Conservation (phyloP, 2,113 vertebrate species). For the Myocastor coypus region DNA sequence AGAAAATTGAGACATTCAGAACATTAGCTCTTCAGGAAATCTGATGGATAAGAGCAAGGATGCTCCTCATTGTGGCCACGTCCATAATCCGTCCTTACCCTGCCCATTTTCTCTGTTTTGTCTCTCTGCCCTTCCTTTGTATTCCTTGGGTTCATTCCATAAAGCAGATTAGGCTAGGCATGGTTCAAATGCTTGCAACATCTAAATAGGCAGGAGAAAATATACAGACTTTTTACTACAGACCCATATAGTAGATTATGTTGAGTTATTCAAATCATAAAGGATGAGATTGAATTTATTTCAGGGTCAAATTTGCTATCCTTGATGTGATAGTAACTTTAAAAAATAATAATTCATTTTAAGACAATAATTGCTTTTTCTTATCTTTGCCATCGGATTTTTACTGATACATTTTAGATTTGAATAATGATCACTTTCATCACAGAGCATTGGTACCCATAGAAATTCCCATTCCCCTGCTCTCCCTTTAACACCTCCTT, state of each 20-base stretch:
- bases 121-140: neutral
- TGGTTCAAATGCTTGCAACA: conserved; percentile 9
- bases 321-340: conserved; percentile 10
- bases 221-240: conserved; percentile 20
- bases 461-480: neutral
- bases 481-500: neutral
- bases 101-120: neutral
- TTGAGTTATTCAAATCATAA: conserved; percentile 42
- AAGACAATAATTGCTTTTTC: neutral
- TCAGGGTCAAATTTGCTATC: neutral
- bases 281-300: conserved; percentile 26
- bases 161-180: neutral
- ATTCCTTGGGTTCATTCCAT: neutral
- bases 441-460: neutral
- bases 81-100: neutral
- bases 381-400: neutral
- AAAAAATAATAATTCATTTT: conserved; percentile 22
- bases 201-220: conserved; percentile 42
- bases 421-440: neutral
- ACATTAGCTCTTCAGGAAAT: neutral
- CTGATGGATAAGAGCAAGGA: neutral
- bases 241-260: neutral
- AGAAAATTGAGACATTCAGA: neutral
- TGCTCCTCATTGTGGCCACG: rapidly evolving
- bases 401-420: neutral